phyloP scores from a whole-genome alignment of 2,888 invertebrate species.

The Malthinus flaveolus region DNA sequence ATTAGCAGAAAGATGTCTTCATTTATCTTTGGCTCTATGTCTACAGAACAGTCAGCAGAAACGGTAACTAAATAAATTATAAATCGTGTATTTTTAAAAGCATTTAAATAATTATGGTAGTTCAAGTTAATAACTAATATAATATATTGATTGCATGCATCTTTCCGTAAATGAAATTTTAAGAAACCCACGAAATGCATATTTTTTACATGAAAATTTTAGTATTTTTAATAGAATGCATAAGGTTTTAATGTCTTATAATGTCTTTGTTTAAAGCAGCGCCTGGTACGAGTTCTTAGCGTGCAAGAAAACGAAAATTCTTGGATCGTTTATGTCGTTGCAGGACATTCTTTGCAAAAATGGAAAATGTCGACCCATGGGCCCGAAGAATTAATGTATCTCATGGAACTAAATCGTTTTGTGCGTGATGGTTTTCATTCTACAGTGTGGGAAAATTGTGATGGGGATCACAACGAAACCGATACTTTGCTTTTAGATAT shows the following conservation, averaged over 20 bases:
- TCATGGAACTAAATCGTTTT: slow-evolving; percentile 73
- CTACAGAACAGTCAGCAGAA: slow-evolving; percentile 63
- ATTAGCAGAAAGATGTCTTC: slow-evolving; percentile 80
- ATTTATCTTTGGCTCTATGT: slow-evolving; percentile 77
- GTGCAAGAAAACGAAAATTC: slow-evolving; percentile 52
- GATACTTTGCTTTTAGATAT: slow-evolving; percentile 79
- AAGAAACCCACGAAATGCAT: no score
- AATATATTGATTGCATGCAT: no score
- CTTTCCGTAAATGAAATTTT: no score
- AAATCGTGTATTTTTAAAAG: no score
- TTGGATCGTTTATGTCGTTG: slow-evolving; percentile 69
- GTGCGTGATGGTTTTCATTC: slow-evolving; percentile 72
- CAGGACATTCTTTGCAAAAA: slow-evolving; percentile 80
- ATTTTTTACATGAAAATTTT: no score
- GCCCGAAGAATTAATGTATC: slow-evolving; percentile 71
- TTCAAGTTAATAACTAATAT: no score
- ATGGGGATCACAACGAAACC: slow-evolving; percentile 63
- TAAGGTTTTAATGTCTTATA: no score
- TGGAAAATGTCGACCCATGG: slow-evolving; percentile 72
- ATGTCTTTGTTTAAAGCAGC: no score
- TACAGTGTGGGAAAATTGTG: slow-evolving; percentile 66
- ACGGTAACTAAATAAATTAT: slow-evolving; percentile 56
- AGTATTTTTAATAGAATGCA: no score
- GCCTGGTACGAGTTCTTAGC: slow-evolving; percentile 70
- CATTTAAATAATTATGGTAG: no score